Conservation (phyloP, 2,888 invertebrate species). For the Agapetus fuscipes region DNA sequence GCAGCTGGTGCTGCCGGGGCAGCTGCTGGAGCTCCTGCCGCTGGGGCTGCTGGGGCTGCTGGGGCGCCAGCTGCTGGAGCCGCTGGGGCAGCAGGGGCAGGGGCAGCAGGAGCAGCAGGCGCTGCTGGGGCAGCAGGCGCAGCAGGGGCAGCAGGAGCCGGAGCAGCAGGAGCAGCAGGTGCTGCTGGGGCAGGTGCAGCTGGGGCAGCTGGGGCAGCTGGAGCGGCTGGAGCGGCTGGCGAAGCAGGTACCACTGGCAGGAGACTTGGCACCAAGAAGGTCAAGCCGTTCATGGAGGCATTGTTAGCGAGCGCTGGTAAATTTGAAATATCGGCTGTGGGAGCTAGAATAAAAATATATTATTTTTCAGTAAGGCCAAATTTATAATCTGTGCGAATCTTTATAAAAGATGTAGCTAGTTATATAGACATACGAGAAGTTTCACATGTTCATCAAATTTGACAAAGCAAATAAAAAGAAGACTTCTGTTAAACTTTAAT, state of each 20-base stretch:
- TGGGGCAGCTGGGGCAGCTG: constrained; percentile 4
- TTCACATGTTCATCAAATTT: no score
- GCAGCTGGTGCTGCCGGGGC: constrained; percentile 16
- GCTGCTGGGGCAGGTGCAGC: constrained; percentile 6
- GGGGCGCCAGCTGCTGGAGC: constrained; percentile 10
- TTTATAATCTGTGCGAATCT: background rate
- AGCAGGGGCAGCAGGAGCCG: constrained; percentile 1
- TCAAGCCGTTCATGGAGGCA: background rate
- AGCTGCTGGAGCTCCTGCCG: constrained; percentile 21
- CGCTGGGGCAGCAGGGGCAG: background rate
- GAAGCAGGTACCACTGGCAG: constrained; percentile 4
- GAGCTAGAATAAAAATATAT: constrained; percentile 10
- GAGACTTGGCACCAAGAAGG: constrained; percentile 10
- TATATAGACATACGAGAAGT: no score
- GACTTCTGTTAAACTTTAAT: no score
- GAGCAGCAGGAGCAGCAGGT: background rate
- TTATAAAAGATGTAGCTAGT: no score
- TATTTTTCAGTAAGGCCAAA: background rate
- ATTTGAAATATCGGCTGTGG: constrained; percentile 9
- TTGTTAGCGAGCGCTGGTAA: constrained; percentile 3
- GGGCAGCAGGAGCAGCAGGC: background rate
- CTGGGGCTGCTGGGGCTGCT: constrained; percentile 12
- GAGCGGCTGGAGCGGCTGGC: constrained; percentile 1
- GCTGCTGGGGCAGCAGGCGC: constrained; percentile 5
- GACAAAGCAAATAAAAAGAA: no score